A percentile compares a stretch with the other conserved stretches of the same genome.
Conservation (phyloP, 2,113 vertebrate species). For the Chionodraco myersi region DNA sequence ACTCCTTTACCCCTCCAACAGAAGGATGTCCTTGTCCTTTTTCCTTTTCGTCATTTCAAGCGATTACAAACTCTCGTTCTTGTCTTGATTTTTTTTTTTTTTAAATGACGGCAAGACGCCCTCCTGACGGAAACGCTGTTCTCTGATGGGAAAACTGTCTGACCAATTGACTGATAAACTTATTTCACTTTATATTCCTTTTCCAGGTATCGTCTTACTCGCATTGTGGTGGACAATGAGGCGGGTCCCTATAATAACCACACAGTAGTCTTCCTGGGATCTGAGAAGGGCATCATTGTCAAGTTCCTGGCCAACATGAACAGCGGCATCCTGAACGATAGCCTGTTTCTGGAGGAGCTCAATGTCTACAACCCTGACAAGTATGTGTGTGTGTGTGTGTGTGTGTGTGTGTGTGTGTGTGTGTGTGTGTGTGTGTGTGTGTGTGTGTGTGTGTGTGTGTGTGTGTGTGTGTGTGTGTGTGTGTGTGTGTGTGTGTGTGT, state of each 20-base stretch:
- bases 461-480: not conserved
- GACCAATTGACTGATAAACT: constrained; percentile 17
- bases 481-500: not conserved
- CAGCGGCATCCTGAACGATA: constrained; percentile 94
- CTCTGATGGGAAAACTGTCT: not conserved
- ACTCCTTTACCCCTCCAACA: too few species aligned
- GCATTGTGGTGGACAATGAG: constrained; percentile 92
- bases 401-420: not conserved
- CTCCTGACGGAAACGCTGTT: too few species aligned
- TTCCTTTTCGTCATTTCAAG: too few species aligned
- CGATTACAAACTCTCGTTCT: too few species aligned
- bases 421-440: not conserved
- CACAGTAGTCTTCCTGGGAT: constrained; percentile 96
- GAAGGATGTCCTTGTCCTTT: too few species aligned
- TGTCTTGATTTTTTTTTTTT: too few species aligned
- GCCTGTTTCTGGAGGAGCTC: constrained; percentile 98
- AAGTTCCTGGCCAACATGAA: constrained; percentile 96
- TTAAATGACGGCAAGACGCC: too few species aligned
- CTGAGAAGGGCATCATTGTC: constrained; percentile 96
- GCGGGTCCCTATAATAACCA: constrained; percentile 93
- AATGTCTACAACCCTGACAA: constrained; percentile 96
- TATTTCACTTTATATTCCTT: constrained; percentile 5
- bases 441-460: constrained; percentile 3
- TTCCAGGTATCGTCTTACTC: constrained; percentile 94
- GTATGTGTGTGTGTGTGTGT: constrained; percentile 75